Evolutionary conservation across 2,888 invertebrate genomes (phyloP).

Genomic region (Mimas tiliae): DNA sequence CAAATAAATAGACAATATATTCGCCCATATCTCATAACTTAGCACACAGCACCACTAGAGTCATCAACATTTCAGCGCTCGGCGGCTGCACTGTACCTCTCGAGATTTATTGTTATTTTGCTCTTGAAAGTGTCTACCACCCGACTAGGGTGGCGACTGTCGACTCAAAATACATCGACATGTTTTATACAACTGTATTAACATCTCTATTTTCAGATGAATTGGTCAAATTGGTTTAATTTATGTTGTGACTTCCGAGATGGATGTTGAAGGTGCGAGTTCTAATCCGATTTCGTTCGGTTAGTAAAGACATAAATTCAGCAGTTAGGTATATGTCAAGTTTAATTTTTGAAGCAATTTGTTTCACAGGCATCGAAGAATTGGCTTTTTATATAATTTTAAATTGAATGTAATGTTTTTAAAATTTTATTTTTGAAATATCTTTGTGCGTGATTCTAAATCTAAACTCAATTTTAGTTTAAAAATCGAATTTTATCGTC

Average conservation of each 20-base stretch:
- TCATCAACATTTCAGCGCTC: slow-evolving; percentile 76
- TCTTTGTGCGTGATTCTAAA: too few relatives aligned
- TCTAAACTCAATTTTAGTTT: too few relatives aligned
- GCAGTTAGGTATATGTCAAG: not conserved
- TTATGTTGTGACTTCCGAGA: not conserved
- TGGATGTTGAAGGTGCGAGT: not conserved
- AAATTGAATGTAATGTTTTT: too few relatives aligned
- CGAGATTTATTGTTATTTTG: slow-evolving; percentile 72
- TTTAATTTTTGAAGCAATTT: too few relatives aligned
- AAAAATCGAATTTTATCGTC: too few relatives aligned
- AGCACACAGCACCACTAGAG: slow-evolving; percentile 49
- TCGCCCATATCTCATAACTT: slow-evolving; percentile 34
- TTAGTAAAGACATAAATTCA: not conserved
- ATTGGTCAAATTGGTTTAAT: not conserved
- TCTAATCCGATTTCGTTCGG: not conserved
- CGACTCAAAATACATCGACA: slow-evolving; percentile 19
- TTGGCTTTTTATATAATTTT: too few relatives aligned
- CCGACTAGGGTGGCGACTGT: slow-evolving; percentile 23
- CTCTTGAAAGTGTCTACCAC: slow-evolving; percentile 59
- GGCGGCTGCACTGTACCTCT: slow-evolving; percentile 62
- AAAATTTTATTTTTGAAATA: too few relatives aligned
- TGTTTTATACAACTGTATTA: slow-evolving; percentile 19
- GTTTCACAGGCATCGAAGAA: too few relatives aligned
- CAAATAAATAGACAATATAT: not conserved
- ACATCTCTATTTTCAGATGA: slow-evolving; percentile 8